These are phyloP conservation scores for Arctia plantaginis DNA, from an alignment of 2,888 invertebrate genomes.

Conservation along the genomic window DNA sequence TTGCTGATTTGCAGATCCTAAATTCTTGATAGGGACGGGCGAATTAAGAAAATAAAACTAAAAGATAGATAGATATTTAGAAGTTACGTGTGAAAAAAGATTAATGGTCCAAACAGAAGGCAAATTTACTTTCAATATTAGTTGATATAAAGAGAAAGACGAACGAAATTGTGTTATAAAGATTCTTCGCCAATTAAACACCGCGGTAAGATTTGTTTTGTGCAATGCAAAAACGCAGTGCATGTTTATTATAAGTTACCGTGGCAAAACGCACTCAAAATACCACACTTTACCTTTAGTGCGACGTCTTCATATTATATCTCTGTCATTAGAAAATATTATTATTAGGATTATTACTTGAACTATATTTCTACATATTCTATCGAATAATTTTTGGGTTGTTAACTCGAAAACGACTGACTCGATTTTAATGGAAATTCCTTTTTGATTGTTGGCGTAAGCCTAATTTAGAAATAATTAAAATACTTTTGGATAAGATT, in stretches of 20 bases:
- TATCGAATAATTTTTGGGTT: not conserved
- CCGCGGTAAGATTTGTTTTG: slow-evolving; percentile 12
- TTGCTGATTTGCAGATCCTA: no score
- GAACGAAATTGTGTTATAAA: not conserved
- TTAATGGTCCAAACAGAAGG: not conserved
- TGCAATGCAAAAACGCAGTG: slow-evolving; percentile 22
- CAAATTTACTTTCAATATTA: not conserved
- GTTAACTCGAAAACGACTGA: not conserved
- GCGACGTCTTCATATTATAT: slow-evolving; percentile 42
- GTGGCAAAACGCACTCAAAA: slow-evolving; percentile 31
- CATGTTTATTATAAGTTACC: slow-evolving; percentile 5
- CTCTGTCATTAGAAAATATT: slow-evolving; percentile 38
- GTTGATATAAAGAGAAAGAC: not conserved
- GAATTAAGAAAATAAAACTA: no score
- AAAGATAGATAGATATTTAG: no score
- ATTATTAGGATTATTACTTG: not conserved
- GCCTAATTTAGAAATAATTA: no score
- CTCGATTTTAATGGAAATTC: not conserved
- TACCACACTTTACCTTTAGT: slow-evolving; percentile 35
- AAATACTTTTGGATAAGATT: not conserved
- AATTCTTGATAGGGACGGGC: no score
- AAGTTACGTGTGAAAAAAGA: no score
- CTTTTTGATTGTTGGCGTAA: no score
- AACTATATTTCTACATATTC: not conserved
- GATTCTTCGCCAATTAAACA: not conserved